Evolutionary conservation across 2,888 invertebrate genomes (phyloP).

Genomic region (Pyrochroa serraticornis): DNA sequence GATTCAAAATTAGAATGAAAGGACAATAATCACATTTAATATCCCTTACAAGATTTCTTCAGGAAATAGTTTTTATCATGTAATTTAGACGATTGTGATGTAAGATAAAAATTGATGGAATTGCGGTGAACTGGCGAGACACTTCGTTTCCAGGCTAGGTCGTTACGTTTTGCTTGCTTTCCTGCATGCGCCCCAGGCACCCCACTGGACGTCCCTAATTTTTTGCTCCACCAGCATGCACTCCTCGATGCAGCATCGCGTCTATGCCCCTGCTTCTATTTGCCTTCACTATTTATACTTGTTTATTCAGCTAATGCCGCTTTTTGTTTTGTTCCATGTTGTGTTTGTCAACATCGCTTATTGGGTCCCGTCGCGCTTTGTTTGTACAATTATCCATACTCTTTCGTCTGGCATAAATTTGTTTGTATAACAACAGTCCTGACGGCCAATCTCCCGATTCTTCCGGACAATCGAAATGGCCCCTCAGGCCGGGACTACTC

Average conservation of each 20-base stretch:
- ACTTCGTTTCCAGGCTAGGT: constrained; percentile 1
- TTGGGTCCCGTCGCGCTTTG: constrained; percentile 22
- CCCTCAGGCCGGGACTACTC: constrained; percentile 84
- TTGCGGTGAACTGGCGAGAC: background rate
- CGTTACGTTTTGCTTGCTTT: constrained; percentile 15
- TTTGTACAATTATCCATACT: constrained; percentile 31
- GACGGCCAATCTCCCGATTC: constrained; percentile 57
- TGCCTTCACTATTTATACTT: constrained; percentile 29
- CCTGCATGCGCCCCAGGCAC: constrained; percentile 12
- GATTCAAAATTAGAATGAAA: no score
- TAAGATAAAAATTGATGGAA: no score
- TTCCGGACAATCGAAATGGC: constrained; percentile 72
- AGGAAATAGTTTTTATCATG: no score
- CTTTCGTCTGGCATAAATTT: constrained; percentile 33
- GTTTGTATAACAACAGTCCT: constrained; percentile 52
- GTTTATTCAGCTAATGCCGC: constrained; percentile 36
- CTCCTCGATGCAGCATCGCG: constrained; percentile 1
- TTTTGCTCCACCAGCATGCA: constrained; percentile 10
- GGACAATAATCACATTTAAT: no score
- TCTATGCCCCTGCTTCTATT: constrained; percentile 11
- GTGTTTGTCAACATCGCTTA: constrained; percentile 39
- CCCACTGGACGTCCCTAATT: constrained; percentile 19
- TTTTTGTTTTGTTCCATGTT: constrained; percentile 45
- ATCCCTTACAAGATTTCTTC: no score
- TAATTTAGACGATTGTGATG: no score